A percentile compares a stretch with the other conserved stretches of the same genome.
Conservation (phyloP, 2,797 vertebrate genomes). For the Vultur gryphus region DNA sequence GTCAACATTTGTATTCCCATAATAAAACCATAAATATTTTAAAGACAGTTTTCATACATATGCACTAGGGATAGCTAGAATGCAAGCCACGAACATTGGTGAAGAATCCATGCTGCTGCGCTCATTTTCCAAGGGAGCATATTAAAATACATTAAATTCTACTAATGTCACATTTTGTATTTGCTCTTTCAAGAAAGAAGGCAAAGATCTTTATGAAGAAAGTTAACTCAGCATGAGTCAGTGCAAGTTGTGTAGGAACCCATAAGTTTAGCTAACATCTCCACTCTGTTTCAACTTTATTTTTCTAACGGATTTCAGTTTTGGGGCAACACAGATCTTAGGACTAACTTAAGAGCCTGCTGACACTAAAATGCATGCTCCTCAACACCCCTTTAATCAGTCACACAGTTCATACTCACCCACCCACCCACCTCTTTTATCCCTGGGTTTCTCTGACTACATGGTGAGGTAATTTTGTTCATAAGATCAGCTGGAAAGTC, state of each 20-base stretch:
- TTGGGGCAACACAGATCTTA: not conserved
- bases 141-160: not conserved
- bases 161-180: not conserved
- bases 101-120: not conserved
- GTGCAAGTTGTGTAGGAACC: not conserved
- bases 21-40: not conserved
- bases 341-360: not conserved
- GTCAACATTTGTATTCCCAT: not conserved
- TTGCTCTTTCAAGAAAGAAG: not conserved
- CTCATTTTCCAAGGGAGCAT: not conserved
- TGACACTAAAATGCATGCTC: not conserved
- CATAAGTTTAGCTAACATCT: not conserved
- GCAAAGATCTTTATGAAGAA: not conserved
- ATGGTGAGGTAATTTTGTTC: not conserved
- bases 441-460: not conserved
- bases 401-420: not conserved
- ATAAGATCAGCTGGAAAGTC: not conserved
- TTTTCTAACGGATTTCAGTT: not conserved
- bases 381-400: not conserved
- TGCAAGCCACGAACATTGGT: not conserved
- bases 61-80: not conserved
- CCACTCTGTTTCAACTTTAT: not conserved
- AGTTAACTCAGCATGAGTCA: not conserved
- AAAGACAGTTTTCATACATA: not conserved
- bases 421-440: not conserved